Conservation (phyloP, 1,140 invertebrate species). For the Anagrus nilaparvatae region DNA sequence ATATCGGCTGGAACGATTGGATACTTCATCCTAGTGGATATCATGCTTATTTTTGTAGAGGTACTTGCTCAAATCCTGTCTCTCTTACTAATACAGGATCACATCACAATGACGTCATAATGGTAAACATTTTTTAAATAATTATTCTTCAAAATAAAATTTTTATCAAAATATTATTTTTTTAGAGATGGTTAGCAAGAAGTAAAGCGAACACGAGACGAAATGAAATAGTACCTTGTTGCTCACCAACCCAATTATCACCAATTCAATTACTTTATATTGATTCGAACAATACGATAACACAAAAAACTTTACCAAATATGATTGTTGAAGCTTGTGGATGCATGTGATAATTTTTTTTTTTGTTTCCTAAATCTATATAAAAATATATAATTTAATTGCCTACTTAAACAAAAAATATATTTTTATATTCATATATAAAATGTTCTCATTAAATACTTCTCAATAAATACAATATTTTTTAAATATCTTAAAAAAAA, state of each 20-base stretch:
- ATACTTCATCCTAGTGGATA: conserved; percentile 71
- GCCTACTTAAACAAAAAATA: neutral
- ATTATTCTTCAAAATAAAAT: conserved; percentile 9
- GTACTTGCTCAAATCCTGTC: conserved; percentile 59
- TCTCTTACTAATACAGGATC: conserved; percentile 54
- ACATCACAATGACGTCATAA: conserved; percentile 60
- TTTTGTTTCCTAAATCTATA: neutral
- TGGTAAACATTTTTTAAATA: conserved; percentile 43
- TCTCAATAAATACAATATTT: neutral
- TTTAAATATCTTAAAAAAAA: neutral
- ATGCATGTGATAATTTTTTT: conserved; percentile 51
- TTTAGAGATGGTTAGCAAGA: conserved; percentile 44
- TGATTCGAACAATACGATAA: conserved; percentile 62
- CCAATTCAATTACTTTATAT: conserved; percentile 64
- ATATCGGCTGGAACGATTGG: conserved; percentile 82
- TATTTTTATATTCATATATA: neutral
- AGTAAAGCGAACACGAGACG: conserved; percentile 25
- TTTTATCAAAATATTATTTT: too few relatives aligned
- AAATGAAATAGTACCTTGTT: conserved; percentile 60
- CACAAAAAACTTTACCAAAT: conserved; percentile 65
- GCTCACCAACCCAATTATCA: conserved; percentile 64
- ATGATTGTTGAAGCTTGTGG: conserved; percentile 77
- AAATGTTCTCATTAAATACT: neutral
- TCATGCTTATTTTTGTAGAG: conserved; percentile 75
- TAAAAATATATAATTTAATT: neutral